Conservation (phyloP, 1,140 invertebrate genomes). For the Heliconius melpomene region DNA sequence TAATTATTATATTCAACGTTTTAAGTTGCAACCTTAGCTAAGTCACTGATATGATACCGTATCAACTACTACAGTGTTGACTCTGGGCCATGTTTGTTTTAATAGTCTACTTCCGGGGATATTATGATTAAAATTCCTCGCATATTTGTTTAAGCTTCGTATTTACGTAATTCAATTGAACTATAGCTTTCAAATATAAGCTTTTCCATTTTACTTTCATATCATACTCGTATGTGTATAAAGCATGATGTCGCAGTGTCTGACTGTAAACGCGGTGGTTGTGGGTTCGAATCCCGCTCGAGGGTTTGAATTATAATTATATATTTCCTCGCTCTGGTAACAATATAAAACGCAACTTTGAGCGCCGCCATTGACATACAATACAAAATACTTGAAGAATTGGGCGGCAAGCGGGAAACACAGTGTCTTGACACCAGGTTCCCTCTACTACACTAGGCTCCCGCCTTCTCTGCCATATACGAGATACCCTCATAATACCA, state of each 20-base stretch:
- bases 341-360: no score
- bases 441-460: not conserved
- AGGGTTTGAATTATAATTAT: no score
- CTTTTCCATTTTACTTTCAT: not conserved
- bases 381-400: no score
- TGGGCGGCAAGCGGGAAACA: no score
- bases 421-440: no score
- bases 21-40: conserved; percentile 8
- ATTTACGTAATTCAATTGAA: conserved; percentile 19
- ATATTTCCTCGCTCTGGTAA: no score
- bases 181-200: not conserved
- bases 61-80: conserved; percentile 16
- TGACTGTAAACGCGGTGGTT: no score
- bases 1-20: not conserved
- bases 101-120: not conserved
- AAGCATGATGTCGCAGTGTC: no score
- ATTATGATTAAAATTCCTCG: conserved; percentile 17
- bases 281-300: no score
- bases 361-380: no score
- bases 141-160: conserved; percentile 9
- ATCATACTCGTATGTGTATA: not conserved
- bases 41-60: conserved; percentile 15
- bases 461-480: not conserved
- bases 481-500: not conserved
- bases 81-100: conserved; percentile 23